Conservation (phyloP, 2,797 vertebrate species). For the Silurus lanzhouensis region DNA sequence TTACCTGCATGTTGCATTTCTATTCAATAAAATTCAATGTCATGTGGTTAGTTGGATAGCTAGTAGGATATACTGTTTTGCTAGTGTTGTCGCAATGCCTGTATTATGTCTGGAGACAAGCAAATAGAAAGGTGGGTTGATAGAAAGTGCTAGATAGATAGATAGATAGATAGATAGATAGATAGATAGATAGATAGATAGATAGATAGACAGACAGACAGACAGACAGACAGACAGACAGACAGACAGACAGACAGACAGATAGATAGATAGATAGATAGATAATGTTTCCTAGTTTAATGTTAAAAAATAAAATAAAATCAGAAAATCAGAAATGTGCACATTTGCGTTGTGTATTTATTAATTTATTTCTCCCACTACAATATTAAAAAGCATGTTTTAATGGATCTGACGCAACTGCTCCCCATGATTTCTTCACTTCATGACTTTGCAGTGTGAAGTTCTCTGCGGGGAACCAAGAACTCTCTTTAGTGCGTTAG, state of each 20-base stretch:
- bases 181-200: not conserved
- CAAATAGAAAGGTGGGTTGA: too few species aligned
- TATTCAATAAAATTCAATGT: not conserved
- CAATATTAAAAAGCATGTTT: not conserved
- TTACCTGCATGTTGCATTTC: not conserved
- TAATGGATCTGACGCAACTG: constrained; percentile 18
- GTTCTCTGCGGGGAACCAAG: constrained; percentile 32
- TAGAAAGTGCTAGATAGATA: too few species aligned
- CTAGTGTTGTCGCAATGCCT: too few species aligned
- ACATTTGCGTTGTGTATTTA: not conserved
- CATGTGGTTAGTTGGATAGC: too few species aligned
- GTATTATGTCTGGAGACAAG: too few species aligned
- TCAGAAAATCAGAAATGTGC: not conserved
- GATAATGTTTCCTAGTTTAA: not conserved
- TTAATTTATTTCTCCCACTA: not conserved
- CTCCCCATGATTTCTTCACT: constrained; percentile 29
- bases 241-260: not conserved
- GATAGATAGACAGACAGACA: not conserved
- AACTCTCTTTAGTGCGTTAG: not conserved
- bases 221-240: not conserved
- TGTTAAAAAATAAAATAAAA: not conserved
- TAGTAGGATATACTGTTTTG: not conserved
- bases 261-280: too few species aligned
- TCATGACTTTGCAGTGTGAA: constrained; percentile 31
- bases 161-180: too few species aligned